Conservation (phyloP, 2,113 vertebrate genomes). For the Ammodytes dubius region DNA sequence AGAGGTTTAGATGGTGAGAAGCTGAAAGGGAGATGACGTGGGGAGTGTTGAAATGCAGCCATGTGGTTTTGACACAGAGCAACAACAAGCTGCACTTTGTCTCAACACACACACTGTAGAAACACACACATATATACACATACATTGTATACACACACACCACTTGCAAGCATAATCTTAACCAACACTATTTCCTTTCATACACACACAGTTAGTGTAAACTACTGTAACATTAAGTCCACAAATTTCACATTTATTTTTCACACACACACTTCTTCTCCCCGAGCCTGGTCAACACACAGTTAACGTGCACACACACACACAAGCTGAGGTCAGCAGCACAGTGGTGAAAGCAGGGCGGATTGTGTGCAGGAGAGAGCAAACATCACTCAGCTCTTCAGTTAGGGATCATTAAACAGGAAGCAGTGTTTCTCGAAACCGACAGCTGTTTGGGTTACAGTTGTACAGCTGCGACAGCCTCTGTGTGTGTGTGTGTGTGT, state of each 20-base stretch:
- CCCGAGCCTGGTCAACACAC: constrained; percentile 9
- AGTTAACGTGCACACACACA: constrained; percentile 12
- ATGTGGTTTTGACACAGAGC: constrained; percentile 2
- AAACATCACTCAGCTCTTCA: constrained; percentile 26
- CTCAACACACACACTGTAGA: neutral
- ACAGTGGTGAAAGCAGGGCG: constrained; percentile 5
- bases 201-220: neutral
- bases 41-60: neutral
- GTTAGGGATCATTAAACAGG: constrained; percentile 33
- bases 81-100: neutral
- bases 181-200: neutral
- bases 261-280: neutral
- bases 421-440: constrained; percentile 13
- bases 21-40: neutral
- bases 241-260: neutral
- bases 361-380: constrained; percentile 18
- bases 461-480: neutral
- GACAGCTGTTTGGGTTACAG: constrained; percentile 47
- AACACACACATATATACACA: neutral
- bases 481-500: neutral
- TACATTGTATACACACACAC: neutral
- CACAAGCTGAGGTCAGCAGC: constrained; percentile 29
- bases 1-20: neutral
- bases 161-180: neutral
- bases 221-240: neutral